Percentiles rank a stretch among this genome's conserved stretches.
Evolutionary conservation across 2,888 invertebrate species (phyloP).

Genomic region (Tribolium freemani): DNA sequence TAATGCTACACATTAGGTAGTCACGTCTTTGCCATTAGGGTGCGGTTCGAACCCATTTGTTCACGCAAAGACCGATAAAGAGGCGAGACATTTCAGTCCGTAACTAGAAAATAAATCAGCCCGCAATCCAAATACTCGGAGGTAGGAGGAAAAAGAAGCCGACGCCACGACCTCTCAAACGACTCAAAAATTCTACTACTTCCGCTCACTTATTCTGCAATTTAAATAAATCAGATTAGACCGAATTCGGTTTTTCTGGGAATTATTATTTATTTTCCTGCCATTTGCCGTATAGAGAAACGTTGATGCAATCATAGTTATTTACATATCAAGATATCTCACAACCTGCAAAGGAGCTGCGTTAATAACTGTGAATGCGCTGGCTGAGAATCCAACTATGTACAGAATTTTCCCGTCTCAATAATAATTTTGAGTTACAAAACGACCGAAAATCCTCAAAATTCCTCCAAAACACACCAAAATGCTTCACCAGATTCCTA

Average conservation of each 20-base stretch:
- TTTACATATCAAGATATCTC: not conserved
- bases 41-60: conserved; percentile 47
- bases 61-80: conserved; percentile 49
- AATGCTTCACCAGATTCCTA: not conserved
- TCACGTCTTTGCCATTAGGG: conserved; percentile 48
- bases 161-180: not conserved
- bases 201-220: not conserved
- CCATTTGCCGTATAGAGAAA: not conserved
- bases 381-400: not conserved
- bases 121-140: conserved; percentile 33
- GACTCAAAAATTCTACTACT: not conserved
- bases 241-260: not conserved
- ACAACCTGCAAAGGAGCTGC: not conserved
- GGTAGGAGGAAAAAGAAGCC: conserved; percentile 14
- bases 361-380: not conserved
- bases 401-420: not conserved
- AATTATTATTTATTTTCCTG: not conserved
- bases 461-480: not conserved
- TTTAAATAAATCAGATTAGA: conserved; percentile 6
- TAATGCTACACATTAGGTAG: conserved; percentile 44
- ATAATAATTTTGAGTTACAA: not conserved
- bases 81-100: conserved; percentile 46
- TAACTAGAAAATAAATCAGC: conserved; percentile 49
- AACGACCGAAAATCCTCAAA: not conserved
- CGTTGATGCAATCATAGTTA: not conserved